phyloP scores from a whole-genome alignment of 2,888 invertebrate species.

The Chloroclysta siterata region DNA sequence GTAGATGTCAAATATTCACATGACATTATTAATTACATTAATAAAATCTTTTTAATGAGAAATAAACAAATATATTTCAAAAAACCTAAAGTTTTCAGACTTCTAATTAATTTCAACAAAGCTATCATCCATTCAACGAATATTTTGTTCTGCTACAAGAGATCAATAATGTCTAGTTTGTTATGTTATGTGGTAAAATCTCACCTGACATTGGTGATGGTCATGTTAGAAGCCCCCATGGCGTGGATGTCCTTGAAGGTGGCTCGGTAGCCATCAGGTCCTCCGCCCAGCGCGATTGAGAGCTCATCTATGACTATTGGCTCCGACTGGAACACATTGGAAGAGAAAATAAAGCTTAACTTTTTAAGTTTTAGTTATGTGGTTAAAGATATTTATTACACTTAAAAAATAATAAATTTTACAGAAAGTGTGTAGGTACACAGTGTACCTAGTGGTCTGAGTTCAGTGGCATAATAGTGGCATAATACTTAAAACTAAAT shows the following conservation, averaged over 20 bases:
- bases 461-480: no score
- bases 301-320: slow-evolving; percentile 93
- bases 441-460: no score
- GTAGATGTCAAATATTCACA: no score
- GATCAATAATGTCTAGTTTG: background rate
- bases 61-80: background rate
- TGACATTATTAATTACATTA: no score
- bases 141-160: no score
- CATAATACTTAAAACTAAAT: no score
- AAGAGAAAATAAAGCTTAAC: background rate
- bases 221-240: slow-evolving; percentile 91
- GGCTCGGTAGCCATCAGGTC: slow-evolving; percentile 93
- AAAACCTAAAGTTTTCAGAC: background rate
- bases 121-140: no score
- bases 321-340: slow-evolving; percentile 84
- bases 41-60: no score
- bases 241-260: slow-evolving; percentile 92
- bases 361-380: background rate
- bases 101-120: background rate
- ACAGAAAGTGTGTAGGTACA: no score
- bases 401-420: no score
- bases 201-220: slow-evolving; percentile 91
- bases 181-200: slow-evolving; percentile 25
- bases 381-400: no score
- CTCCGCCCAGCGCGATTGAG: slow-evolving; percentile 91